A percentile compares a stretch with the other conserved stretches of the same genome.
phyloP scores from a whole-genome alignment of 2,888 invertebrate species.

The Hypomecis punctinalis region DNA sequence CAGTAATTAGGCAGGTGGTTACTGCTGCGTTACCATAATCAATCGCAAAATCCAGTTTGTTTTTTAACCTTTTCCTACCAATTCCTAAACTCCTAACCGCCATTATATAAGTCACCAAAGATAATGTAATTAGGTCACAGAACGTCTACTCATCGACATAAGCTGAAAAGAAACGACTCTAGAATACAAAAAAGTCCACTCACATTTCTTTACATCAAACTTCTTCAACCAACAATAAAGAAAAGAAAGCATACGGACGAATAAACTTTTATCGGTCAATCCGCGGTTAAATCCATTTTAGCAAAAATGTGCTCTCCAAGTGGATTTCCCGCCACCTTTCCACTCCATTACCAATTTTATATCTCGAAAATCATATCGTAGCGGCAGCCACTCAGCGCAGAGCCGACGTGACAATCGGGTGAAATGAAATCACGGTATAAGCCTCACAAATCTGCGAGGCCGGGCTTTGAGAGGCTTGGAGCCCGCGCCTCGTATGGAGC shows the following conservation, averaged over 20 bases:
- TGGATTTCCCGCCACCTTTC: slow-evolving; percentile 68
- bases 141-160: too few relatives aligned
- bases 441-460: slow-evolving; percentile 76
- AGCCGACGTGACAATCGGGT: slow-evolving; percentile 77
- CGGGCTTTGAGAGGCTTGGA: slow-evolving; percentile 58
- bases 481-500: slow-evolving; percentile 64
- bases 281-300: slow-evolving; percentile 50
- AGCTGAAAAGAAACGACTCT: too few relatives aligned
- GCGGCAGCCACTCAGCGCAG: slow-evolving; percentile 68
- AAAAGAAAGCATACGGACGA: slow-evolving; percentile 30
- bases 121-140: too few relatives aligned
- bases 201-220: neutral
- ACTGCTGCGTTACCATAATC: too few relatives aligned
- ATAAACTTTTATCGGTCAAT: slow-evolving; percentile 46
- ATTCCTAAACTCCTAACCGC: too few relatives aligned
- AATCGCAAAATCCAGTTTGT: too few relatives aligned
- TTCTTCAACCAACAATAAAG: slow-evolving; percentile 18
- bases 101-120: too few relatives aligned
- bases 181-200: neutral
- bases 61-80: too few relatives aligned
- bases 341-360: slow-evolving; percentile 83
- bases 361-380: slow-evolving; percentile 76
- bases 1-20: too few relatives aligned
- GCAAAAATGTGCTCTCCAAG: slow-evolving; percentile 56
- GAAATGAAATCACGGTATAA: slow-evolving; percentile 82